Percentiles rank a stretch among this genome's conserved stretches.
phyloP scores from a whole-genome alignment of 1,140 invertebrate species.

The Drosophila pandora region DNA sequence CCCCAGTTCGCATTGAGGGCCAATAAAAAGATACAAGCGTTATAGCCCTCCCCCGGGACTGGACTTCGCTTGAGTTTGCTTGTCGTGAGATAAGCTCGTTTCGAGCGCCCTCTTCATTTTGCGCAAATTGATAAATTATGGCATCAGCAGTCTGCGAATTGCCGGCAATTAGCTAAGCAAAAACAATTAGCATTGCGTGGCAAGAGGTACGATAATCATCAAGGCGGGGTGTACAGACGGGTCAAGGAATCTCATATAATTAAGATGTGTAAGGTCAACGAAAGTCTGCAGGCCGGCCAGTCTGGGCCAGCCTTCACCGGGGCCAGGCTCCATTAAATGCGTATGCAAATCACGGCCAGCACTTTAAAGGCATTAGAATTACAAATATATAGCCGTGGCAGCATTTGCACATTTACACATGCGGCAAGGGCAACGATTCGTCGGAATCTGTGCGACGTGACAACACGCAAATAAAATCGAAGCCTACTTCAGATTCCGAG shows the following conservation, averaged over 20 bases:
- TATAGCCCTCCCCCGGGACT: constrained; percentile 12
- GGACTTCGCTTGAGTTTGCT: constrained; percentile 62
- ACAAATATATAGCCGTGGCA: constrained; percentile 53
- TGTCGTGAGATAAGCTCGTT: constrained; percentile 73
- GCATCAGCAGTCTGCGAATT: constrained; percentile 41
- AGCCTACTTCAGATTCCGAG: constrained; percentile 46
- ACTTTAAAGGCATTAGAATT: constrained; percentile 75
- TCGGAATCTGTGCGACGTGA: constrained; percentile 42
- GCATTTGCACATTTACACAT: constrained; percentile 27
- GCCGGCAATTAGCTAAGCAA: constrained; percentile 62
- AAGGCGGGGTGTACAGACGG: background rate
- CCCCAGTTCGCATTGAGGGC: constrained; percentile 59
- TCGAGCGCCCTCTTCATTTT: constrained; percentile 62
- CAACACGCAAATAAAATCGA: constrained; percentile 48
- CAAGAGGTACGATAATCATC: constrained; percentile 43
- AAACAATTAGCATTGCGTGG: constrained; percentile 66
- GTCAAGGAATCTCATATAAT: constrained; percentile 52
- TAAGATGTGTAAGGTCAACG: constrained; percentile 56
- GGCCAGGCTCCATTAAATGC: constrained; percentile 14
- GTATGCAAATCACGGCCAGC: constrained; percentile 64
- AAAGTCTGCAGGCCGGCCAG: constrained; percentile 19
- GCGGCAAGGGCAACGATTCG: constrained; percentile 43
- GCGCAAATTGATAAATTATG: constrained; percentile 77
- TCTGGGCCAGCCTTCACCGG: constrained; percentile 4
- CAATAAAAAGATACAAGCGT: constrained; percentile 68